Percentiles rank a stretch among this genome's conserved stretches.
phyloP scores from a whole-genome alignment of 2,888 invertebrate genomes.

The Chloroclysta siterata region DNA sequence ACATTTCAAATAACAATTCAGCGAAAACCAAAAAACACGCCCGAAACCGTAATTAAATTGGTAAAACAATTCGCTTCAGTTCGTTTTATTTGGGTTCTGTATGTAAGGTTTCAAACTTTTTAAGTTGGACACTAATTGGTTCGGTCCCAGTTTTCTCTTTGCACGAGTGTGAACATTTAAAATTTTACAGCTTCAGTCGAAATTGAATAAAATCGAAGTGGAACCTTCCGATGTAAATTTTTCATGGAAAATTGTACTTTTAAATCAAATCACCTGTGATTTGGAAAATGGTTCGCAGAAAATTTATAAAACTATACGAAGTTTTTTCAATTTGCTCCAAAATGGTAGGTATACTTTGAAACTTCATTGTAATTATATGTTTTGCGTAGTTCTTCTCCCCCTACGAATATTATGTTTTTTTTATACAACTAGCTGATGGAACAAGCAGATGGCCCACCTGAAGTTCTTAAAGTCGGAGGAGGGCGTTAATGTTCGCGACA shows the following conservation, averaged over 20 bases:
- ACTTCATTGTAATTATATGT: no score
- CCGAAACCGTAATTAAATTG: constrained; percentile 27
- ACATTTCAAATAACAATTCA: constrained; percentile 10
- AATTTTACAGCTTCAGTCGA: constrained; percentile 2
- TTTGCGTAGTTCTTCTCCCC: no score
- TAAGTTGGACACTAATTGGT: constrained; percentile 34
- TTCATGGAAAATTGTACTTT: background rate
- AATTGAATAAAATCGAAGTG: background rate
- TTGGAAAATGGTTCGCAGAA: no score
- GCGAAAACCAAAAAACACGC: constrained; percentile 11
- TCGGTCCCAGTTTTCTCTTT: constrained; percentile 19
- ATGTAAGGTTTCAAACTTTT: constrained; percentile 26
- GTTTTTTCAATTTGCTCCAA: no score
- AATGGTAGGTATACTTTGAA: no score
- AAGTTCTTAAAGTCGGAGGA: no score
- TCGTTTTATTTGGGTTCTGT: constrained; percentile 23
- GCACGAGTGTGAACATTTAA: constrained; percentile 5
- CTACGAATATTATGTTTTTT: no score
- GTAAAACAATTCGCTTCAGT: constrained; percentile 19
- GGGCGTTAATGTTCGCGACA: no score
- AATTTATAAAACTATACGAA: no score
- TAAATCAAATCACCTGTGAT: background rate
- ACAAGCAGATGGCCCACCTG: no score
- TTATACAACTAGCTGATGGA: no score
- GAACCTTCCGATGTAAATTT: background rate